Evolutionary conservation across 2,113 vertebrate species (phyloP), one percentile per base, ranked within the genome.

Genomic region (Sylvilagus bachmani): DNA sequence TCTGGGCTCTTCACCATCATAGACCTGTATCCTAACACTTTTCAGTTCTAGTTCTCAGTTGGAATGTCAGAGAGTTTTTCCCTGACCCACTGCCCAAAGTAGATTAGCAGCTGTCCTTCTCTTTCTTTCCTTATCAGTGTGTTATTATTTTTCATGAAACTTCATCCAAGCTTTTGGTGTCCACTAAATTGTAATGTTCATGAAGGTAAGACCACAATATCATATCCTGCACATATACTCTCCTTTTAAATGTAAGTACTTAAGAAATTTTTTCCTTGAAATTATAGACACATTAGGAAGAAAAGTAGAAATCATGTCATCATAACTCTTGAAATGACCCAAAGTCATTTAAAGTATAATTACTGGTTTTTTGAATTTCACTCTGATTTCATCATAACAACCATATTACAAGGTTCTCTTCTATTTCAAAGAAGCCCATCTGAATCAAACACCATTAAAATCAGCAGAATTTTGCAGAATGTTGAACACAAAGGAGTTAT

Each of bases 351-450:
- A 6, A 77, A 9, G 2, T 22, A 33, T 25, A 49, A 21, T 44
- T 61, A 64, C 12, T 89, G 10, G 7, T 85, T 71, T 91, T 82
- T 53, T 66, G 4, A 66, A 67, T 89, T 88, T 88, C 21, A 74
- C 17, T 61, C 27, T 61, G 10, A 1, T 69, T 25, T 13, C 29
- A 6, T 77, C 22, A 81, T 67, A 44, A 31, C 17, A 67, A 29
- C 2, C 21, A 51, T 27, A 71, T 33, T 67, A 24, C 2, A 58
- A 81, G 6, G 6, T 74, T 58, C 4, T 73, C 17, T 79, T 95
- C 70, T 1, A 22, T 62, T 25, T 3, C 44, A 51, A 90, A 78
- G 66, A 61, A 25, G 2, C 10, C 22, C 71, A 13, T 19, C 6
- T 58, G 75, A 82, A 49, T 71, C 3, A 82, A 44, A 4, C 10